Evolutionary conservation across 1,140 invertebrate species (phyloP), one percentile per base, ranked within the genome.

Genomic region (Pomacea maculata): DNA sequence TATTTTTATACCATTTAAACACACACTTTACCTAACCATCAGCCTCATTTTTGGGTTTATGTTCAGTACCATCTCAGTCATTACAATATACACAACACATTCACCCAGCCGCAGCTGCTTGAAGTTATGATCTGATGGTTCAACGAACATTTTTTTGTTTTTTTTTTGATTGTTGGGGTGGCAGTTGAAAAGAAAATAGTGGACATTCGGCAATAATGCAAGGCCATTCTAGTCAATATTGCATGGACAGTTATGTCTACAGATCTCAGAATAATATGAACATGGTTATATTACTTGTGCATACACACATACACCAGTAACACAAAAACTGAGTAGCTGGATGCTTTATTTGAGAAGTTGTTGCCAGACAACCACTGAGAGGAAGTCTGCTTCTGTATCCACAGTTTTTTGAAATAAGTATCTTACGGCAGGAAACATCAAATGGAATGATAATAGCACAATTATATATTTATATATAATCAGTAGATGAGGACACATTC

Each of bases 281-380:
- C 7, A 25, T 67, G 19, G 25, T 25, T 67, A 21, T 19, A 67
- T 9, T 9, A 7, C 6, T 21, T 25, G 19, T 29, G 52, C 71
- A 73, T 17, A 73, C 71, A 73, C 71, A 73, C 71, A 73, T 17
- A 73, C 17, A 73, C 71, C 25, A n/a, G 52, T 17, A 73, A 71
- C 70, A 71, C 11, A 71, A n/a, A 71, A 29, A 73, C 71, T 52
- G 71, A 73, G 34, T 52, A 73, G 71, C 17, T 34, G 17, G 71
- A 54, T 52, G 71, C 17, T 34, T 34, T 34, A 45, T 34, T 52
- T 19, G 10, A 54, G 34, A 45, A 29, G 71, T 19, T 34, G 34
- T 25, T 19, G n/a, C 17, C 29, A 73, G 54, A 45, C 19, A 34
- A n/a, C 29, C 29, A 54, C 15, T 34, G 71, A 54, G 71, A 54